phyloP scores from a whole-genome alignment of 2,113 vertebrate genomes.

The Carettochelys insculpta region DNA sequence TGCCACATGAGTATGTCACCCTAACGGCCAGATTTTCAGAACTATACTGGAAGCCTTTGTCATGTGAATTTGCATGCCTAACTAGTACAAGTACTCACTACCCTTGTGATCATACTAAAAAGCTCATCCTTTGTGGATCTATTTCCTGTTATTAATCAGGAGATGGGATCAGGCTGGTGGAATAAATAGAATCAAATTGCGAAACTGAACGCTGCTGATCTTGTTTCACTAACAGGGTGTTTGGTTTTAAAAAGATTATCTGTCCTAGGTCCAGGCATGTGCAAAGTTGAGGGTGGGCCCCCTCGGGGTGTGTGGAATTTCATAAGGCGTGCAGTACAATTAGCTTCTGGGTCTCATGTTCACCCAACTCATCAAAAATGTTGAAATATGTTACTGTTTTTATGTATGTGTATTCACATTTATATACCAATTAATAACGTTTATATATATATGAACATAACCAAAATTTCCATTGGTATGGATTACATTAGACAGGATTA shows the following conservation, averaged over 20 bases:
- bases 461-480: no score
- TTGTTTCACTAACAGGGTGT: background rate
- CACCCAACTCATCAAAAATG: no score
- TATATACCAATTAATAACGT: no score
- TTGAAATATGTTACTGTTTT: no score
- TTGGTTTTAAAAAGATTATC: fast-evolving
- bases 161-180: background rate
- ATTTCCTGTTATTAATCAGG: background rate
- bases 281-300: no score
- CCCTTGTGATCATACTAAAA: background rate
- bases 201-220: background rate
- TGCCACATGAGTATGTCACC: background rate
- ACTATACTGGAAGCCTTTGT: background rate
- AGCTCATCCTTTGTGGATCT: background rate
- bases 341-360: no score
- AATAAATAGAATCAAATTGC: background rate
- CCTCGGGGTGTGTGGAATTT: no score
- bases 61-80: background rate
- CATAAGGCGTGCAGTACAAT: no score
- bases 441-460: no score
- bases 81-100: background rate
- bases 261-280: no score
- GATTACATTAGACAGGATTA: no score
- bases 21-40: background rate
- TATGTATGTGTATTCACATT: no score